phyloP scores from a whole-genome alignment of 37 sponge, comb jelly and placozoan species.

The Lycopodina hypogea region DNA sequence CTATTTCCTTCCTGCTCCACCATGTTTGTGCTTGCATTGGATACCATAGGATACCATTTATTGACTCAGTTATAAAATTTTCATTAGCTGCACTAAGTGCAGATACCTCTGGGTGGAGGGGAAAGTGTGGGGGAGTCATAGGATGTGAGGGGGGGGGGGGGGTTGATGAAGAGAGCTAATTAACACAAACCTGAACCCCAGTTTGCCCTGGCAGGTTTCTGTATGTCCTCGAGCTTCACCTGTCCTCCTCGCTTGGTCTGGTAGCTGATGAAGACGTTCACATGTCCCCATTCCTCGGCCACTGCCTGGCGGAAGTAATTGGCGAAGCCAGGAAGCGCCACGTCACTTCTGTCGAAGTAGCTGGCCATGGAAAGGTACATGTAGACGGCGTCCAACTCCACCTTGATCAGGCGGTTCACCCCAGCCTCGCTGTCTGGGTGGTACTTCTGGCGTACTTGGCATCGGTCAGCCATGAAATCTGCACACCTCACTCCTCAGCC shows the following conservation, averaged over 20 bases:
- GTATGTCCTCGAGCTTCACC: conserved; percentile 59
- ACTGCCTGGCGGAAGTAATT: conserved; percentile 73
- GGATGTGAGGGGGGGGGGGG: no score
- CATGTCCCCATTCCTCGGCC: conserved; percentile 78
- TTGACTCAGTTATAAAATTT: no score
- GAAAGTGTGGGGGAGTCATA: no score
- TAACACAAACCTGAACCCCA: conserved; percentile 50
- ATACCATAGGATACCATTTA: no score
- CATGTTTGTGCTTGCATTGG: no score
- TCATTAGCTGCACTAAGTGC: no score
- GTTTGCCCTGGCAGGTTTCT: conserved; percentile 74
- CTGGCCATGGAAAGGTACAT: conserved; percentile 83
- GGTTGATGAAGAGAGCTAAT: no score
- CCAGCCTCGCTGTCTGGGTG: conserved; percentile 64
- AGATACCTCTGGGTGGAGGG: no score
- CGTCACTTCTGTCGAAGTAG: conserved; percentile 78
- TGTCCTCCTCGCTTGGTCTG: conserved; percentile 80
- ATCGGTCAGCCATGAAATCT: no score
- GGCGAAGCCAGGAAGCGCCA: conserved; percentile 68
- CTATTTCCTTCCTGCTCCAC: no score
- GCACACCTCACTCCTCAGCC: no score
- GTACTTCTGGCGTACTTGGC: conserved; percentile 73
- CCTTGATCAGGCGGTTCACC: conserved; percentile 80
- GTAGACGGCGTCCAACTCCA: conserved; percentile 87
- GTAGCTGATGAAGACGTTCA: conserved; percentile 70